phyloP scores from a whole-genome alignment of 2,113 vertebrate genomes.

The Eonycteris spelaea region DNA sequence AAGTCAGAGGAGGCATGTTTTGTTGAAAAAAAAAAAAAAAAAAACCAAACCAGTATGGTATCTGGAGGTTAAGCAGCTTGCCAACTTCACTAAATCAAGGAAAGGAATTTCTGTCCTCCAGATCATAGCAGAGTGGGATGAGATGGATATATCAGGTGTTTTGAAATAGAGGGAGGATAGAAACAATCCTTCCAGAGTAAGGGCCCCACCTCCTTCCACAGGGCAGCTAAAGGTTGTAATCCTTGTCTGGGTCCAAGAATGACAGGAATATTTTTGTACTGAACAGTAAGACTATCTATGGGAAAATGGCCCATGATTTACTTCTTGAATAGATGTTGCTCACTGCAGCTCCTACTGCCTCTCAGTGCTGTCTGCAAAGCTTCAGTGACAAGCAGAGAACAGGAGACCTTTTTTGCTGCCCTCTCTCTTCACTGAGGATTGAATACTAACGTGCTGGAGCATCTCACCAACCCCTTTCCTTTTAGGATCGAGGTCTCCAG shows the following conservation, averaged over 20 bases:
- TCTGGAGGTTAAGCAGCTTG: not conserved
- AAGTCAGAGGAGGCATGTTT: not conserved
- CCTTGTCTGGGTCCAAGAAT: not conserved
- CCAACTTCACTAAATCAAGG: not conserved
- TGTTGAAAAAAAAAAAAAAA: not conserved
- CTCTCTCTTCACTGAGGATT: not conserved
- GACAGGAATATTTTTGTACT: not conserved
- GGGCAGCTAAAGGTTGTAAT: not conserved
- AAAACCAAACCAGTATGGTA: not conserved
- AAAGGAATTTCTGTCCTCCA: not conserved
- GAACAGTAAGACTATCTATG: not conserved
- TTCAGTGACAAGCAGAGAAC: not conserved
- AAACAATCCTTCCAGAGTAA: not conserved
- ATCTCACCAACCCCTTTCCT: not conserved
- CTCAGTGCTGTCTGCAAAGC: not conserved
- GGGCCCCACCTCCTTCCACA: not conserved
- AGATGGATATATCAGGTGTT: not conserved
- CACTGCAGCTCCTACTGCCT: too few relatives aligned
- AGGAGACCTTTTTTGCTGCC: too few relatives aligned
- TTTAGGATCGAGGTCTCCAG: not conserved
- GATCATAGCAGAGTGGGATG: not conserved
- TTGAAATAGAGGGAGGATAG: not conserved
- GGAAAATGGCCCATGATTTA: not conserved
- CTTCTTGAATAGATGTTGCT: not conserved
- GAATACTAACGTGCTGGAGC: not conserved